phyloP scores from a whole-genome alignment of 2,113 vertebrate genomes.

The Microtus ochrogaster region DNA sequence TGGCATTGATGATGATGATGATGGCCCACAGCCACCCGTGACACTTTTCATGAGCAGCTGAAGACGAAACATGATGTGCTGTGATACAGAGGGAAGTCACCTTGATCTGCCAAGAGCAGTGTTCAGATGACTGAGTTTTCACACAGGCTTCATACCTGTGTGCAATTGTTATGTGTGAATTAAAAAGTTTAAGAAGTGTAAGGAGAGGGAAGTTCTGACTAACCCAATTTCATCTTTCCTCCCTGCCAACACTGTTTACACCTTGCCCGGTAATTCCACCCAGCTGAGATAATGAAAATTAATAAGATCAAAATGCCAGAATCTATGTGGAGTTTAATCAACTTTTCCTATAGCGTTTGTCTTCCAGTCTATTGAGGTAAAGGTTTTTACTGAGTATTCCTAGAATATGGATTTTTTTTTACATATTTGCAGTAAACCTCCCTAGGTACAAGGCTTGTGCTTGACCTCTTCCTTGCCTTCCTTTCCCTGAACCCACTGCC shows the following conservation, averaged over 20 bases:
- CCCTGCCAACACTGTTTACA: neutral
- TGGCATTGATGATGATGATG: too few relatives aligned
- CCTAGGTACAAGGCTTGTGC: neutral
- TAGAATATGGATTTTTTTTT: too few relatives aligned
- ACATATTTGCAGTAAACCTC: neutral
- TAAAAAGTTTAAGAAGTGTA: neutral
- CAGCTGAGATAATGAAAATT: neutral
- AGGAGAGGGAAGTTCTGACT: neutral
- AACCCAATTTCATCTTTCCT: neutral
- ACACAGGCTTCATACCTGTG: neutral
- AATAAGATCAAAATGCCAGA: neutral
- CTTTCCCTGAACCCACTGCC: rapidly evolving
- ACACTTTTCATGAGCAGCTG: neutral
- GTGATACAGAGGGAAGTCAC: too few relatives aligned
- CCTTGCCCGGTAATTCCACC: neutral
- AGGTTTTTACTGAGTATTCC: neutral
- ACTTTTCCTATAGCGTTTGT: too few relatives aligned
- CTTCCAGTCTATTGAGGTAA: neutral
- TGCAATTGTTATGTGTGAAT: neutral
- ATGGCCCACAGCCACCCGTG: too few relatives aligned
- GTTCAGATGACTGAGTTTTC: neutral
- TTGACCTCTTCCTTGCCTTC: too few relatives aligned
- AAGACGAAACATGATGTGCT: neutral
- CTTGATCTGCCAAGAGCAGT: neutral
- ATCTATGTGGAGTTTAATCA: neutral